Percentiles rank a stretch among this genome's conserved stretches.
These are phyloP conservation scores for Egretta garzetta DNA, from an alignment of 2,113 vertebrate species.

Conservation along the genomic window DNA sequence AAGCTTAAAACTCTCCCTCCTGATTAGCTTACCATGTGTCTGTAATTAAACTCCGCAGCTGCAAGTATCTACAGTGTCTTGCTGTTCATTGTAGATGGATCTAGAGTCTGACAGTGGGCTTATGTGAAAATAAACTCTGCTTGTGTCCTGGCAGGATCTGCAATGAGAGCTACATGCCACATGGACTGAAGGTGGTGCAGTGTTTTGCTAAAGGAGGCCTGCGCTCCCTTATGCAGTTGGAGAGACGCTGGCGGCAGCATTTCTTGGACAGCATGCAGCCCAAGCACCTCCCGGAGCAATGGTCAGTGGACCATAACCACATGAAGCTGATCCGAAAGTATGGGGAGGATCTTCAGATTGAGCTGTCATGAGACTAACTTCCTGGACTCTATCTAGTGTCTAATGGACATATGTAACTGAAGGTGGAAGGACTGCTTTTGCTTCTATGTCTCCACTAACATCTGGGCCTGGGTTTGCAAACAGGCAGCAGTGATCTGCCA, in stretches of 20 bases:
- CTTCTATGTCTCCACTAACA: neutral
- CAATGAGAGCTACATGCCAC: slow-evolving; percentile 89
- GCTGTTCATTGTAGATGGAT: neutral
- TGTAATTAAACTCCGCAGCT: neutral
- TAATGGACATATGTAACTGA: neutral
- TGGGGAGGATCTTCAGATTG: slow-evolving; percentile 84
- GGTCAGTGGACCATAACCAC: slow-evolving; percentile 95
- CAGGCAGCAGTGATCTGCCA: neutral
- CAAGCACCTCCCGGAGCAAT: slow-evolving; percentile 88
- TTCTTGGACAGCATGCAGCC: slow-evolving; percentile 93
- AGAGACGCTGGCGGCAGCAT: slow-evolving; percentile 94
- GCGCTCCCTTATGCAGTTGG: slow-evolving; percentile 89
- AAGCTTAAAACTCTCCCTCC: neutral
- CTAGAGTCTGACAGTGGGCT: neutral
- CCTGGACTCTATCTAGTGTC: neutral
- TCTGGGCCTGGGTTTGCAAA: neutral
- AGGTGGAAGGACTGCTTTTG: neutral
- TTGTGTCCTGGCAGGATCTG: slow-evolving; percentile 84
- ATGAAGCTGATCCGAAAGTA: slow-evolving; percentile 91
- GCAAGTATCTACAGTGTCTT: neutral
- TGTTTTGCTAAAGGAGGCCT: slow-evolving; percentile 81
- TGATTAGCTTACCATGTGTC: neutral
- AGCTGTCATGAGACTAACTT: slow-evolving; percentile 67
- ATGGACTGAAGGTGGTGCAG: slow-evolving; percentile 94
- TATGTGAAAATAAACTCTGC: slow-evolving; percentile 13